Conservation (phyloP, 2,888 invertebrate genomes). For the Caenorhabditis doughertyi region DNA sequence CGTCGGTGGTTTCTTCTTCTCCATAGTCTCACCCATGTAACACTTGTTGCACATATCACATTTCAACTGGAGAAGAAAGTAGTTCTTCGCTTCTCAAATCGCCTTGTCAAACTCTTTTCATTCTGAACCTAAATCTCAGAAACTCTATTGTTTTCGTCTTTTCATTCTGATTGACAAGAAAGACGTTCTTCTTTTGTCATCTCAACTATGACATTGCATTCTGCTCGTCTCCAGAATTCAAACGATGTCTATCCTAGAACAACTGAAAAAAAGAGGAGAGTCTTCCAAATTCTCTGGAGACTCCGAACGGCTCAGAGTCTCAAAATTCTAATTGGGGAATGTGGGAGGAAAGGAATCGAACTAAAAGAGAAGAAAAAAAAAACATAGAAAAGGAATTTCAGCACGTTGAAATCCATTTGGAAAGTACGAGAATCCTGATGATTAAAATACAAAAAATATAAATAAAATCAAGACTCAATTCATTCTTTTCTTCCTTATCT, state of each 20-base stretch:
- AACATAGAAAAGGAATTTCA: background rate
- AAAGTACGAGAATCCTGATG: background rate
- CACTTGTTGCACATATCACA: conserved; percentile 60
- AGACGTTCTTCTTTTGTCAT: conserved; percentile 40
- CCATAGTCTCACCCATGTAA: conserved; percentile 33
- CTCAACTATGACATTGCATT: conserved; percentile 59
- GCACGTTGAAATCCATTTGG: background rate
- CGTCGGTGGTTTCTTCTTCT: background rate
- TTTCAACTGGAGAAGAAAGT: conserved; percentile 30
- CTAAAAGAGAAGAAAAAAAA: conserved; percentile 6
- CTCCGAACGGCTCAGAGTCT: conserved; percentile 13
- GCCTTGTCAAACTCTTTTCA: conserved; percentile 29
- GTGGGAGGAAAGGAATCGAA: conserved; percentile 1
- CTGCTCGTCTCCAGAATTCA: conserved; percentile 6
- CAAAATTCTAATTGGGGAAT: conserved; percentile 56
- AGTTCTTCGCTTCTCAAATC: conserved; percentile 33
- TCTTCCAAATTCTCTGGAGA: conserved; percentile 46
- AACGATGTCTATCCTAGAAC: conserved; percentile 26
- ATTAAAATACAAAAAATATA: background rate
- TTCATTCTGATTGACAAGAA: conserved; percentile 56
- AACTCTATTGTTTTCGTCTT: conserved; percentile 34
- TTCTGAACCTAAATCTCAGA: conserved; percentile 20
- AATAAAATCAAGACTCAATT: conserved; percentile 20
- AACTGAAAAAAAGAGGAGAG: conserved; percentile 1
- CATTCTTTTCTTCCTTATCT: background rate